Evolutionary conservation across 2,888 invertebrate genomes (phyloP).

Genomic region (Drosophila stalkeri): DNA sequence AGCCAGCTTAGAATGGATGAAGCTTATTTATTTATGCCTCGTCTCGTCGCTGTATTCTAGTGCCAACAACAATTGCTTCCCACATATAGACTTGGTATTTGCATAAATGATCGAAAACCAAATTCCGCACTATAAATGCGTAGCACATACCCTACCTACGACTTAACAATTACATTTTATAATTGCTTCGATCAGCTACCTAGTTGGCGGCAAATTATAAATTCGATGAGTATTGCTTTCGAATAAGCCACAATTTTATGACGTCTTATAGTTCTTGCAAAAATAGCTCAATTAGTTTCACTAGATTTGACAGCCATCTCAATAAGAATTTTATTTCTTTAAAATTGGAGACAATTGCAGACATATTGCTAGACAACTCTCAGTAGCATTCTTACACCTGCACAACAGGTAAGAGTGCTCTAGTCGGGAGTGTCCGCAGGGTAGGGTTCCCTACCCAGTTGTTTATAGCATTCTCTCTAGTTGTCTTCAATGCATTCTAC

Average conservation of each 20-base stretch:
- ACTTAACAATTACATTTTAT: slow-evolving; percentile 7
- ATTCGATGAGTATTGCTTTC: background rate
- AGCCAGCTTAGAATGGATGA: slow-evolving; percentile 11
- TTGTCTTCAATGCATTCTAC: background rate
- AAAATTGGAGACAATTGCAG: background rate
- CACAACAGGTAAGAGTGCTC: background rate
- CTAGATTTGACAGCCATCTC: background rate
- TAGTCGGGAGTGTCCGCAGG: background rate
- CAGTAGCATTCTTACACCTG: background rate
- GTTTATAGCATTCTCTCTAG: background rate
- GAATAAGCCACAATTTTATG: background rate
- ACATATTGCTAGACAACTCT: background rate
- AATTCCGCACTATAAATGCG: slow-evolving; percentile 12
- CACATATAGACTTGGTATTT: slow-evolving; percentile 11
- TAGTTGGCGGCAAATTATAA: background rate
- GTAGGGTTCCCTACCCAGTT: background rate
- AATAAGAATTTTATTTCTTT: background rate
- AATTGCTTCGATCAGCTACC: background rate
- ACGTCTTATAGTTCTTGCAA: background rate
- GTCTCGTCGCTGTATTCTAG: background rate
- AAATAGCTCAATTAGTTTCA: background rate
- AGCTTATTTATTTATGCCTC: slow-evolving; percentile 4
- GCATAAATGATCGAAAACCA: slow-evolving; percentile 1
- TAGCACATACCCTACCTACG: slow-evolving; percentile 10
- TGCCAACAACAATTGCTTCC: slow-evolving; percentile 6